Evolutionary conservation across 1,140 invertebrate species (phyloP).

Genomic region (Mycetomoellerius zeteki): DNA sequence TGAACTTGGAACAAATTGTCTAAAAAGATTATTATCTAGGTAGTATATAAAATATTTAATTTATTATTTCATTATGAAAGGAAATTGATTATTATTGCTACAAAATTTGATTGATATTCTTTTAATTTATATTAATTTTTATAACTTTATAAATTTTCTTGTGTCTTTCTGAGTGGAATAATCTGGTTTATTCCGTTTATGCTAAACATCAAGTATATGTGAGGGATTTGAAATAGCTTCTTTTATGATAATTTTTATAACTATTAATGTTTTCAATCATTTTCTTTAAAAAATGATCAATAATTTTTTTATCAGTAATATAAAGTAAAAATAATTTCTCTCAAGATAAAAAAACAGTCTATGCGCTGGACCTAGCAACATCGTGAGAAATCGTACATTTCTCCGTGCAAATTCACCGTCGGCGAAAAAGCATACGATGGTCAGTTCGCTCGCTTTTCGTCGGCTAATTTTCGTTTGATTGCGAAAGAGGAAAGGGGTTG

Average conservation of each 20-base stretch:
- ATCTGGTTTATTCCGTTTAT: not conserved
- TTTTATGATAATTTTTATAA: not conserved
- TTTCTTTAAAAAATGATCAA: not conserved
- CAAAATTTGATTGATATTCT: not conserved
- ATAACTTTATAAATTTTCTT: not conserved
- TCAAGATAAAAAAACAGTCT: not conserved
- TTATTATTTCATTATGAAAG: not conserved
- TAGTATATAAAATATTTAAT: not conserved
- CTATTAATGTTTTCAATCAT: not conserved
- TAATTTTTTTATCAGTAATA: not conserved
- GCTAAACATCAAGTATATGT: not conserved
- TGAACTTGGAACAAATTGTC: not conserved
- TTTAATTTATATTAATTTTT: not conserved
- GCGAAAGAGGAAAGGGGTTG: conserved; percentile 57
- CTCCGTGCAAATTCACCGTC: conserved; percentile 64
- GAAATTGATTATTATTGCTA: not conserved
- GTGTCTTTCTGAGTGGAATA: not conserved
- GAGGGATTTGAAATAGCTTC: not conserved
- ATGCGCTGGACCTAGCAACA: not conserved
- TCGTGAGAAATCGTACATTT: conserved; percentile 39
- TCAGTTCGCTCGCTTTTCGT: conserved; percentile 57
- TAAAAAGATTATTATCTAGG: not conserved
- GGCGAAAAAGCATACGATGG: conserved; percentile 49
- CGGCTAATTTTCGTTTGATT: conserved; percentile 82
- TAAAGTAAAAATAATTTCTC: not conserved